Percentiles rank a stretch among this genome's conserved stretches.
Evolutionary conservation across 2,113 vertebrate species (phyloP).

Genomic region (Aleadryas rufinucha): DNA sequence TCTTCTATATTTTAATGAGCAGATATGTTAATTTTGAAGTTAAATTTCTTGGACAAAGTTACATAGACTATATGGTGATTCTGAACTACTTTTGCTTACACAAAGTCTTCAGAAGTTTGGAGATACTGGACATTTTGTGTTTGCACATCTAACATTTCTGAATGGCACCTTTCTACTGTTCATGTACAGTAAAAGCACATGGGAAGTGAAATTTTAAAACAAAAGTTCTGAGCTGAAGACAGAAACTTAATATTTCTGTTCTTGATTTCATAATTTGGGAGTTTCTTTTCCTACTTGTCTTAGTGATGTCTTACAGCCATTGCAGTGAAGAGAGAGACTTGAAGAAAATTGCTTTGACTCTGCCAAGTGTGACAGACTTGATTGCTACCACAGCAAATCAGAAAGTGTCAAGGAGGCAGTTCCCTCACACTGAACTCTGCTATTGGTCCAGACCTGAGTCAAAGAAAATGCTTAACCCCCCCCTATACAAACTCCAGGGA

Average conservation of each 20-base stretch:
- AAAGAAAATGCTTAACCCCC: background rate
- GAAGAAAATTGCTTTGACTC: background rate
- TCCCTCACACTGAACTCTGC: background rate
- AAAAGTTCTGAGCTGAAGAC: background rate
- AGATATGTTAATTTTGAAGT: background rate
- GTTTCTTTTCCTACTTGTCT: background rate
- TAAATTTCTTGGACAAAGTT: background rate
- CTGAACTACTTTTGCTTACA: background rate
- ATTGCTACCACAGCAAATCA: background rate
- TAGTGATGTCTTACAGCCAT: background rate
- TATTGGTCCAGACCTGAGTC: background rate
- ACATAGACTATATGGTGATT: background rate
- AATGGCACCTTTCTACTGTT: background rate
- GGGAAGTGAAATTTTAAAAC: background rate
- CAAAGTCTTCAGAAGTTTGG: background rate
- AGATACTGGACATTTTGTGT: background rate
- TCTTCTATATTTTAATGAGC: background rate
- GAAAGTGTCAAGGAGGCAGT: background rate
- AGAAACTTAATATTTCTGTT: background rate
- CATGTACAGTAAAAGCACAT: background rate
- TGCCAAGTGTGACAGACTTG: background rate
- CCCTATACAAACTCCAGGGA: background rate
- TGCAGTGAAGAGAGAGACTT: background rate
- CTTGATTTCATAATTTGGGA: background rate
- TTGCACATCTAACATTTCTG: background rate